Conservation (phyloP, 2,888 invertebrate genomes). For the Schizaphis graminum region DNA sequence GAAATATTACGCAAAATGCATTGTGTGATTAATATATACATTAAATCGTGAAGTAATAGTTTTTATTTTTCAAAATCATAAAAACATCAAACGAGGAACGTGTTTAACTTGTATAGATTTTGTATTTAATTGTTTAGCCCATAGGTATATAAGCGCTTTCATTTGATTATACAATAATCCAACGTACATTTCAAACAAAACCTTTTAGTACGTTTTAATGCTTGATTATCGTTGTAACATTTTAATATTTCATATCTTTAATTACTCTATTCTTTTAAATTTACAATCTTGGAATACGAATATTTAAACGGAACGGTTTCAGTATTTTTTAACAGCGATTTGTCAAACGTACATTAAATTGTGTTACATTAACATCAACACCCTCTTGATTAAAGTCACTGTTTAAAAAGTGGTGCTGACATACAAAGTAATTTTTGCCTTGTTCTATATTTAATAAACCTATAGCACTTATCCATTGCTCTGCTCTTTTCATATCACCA, state of each 20-base stretch:
- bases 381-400: too few species aligned
- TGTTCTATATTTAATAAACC: too few species aligned
- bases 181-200: neutral
- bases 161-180: neutral
- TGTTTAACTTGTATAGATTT: neutral
- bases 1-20: neutral
- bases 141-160: neutral
- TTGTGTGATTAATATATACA: neutral
- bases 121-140: neutral
- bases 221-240: neutral
- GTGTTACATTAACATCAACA: too few species aligned
- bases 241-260: neutral
- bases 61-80: neutral
- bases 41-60: neutral
- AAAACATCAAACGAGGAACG: neutral
- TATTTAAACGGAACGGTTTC: neutral
- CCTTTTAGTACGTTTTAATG: neutral
- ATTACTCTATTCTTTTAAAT: neutral
- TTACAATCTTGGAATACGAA: neutral
- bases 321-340: neutral
- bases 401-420: too few species aligned
- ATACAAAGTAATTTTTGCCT: too few species aligned
- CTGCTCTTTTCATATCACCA: too few species aligned
- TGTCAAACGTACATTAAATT: neutral
- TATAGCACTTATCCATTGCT: too few species aligned